Base-by-base conservation (phyloP, 2,797 vertebrate species). In the Pseudotriccus pelzelni region DNA sequence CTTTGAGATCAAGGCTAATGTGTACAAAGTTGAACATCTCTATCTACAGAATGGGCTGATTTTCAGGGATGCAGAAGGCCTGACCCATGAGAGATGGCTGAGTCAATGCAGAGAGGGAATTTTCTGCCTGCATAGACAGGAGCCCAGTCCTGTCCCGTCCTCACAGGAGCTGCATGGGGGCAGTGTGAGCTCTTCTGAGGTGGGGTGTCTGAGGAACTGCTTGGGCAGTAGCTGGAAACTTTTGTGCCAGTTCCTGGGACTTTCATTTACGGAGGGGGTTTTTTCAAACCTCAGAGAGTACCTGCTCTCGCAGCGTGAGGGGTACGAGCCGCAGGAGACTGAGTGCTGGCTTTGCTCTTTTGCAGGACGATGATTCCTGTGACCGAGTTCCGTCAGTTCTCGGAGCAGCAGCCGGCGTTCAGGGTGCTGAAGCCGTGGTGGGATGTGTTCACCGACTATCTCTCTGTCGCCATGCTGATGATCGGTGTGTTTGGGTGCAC, bases 351-450 rank as follows among this genome's bases (percentile, higher is more conserved):
- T 34, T 85, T 74, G 30, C 39, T 97, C 7, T 96, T 91, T 96
- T 97, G 78, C 97, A 99, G 99, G 98, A 99, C 96, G 90, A 99
- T 99, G 99, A 99, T 99, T 98, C 99, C 99, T 4, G 98, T 99
- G 93, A 99, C 99, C 6, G 99, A 99, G 97, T 99, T 99, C 94
- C 98, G 99, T 20, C 99, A 99, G 98, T 99, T 99, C 97, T 98
- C 99, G 41, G 99, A 99, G 97, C 99, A 99, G 97, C 99, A 99
- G 98, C 99, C 99, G 5, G 99, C 99, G 2, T 99, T 99, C 98
- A 98, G 99, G 43, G 99, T 99, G 89, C 98, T 99, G 95, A 99
- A 99, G 97, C 99, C 99, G 0, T 99, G 99, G 99, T 99, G 99
- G 99, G 99, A 99, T 34, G 99, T 99, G 89, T 99, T 99, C 93